These are phyloP conservation scores for Oxycera nigricornis DNA, from an alignment of 2,888 invertebrate genomes.

Conservation along the genomic window DNA sequence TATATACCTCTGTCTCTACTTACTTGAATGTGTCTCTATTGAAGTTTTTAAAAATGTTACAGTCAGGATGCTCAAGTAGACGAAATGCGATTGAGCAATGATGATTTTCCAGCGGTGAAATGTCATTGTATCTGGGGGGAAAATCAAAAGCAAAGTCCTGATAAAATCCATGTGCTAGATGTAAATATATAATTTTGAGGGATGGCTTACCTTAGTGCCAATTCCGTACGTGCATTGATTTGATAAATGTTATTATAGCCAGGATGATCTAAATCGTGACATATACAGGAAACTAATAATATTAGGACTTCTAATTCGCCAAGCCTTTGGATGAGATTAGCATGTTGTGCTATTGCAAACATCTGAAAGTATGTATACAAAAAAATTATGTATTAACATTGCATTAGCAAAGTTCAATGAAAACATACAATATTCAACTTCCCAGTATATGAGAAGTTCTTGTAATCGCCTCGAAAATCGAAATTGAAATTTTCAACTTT, in stretches of 20 bases:
- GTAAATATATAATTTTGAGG: neutral
- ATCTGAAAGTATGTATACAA: slow-evolving; percentile 65
- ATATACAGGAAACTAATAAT: slow-evolving; percentile 78
- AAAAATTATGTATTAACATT: neutral
- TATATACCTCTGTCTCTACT: slow-evolving; percentile 53
- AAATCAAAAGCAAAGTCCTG: slow-evolving; percentile 11
- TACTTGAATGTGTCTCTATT: slow-evolving; percentile 68
- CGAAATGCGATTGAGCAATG: slow-evolving; percentile 86
- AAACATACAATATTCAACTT: no score
- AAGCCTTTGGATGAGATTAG: slow-evolving; percentile 72
- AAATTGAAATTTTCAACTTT: no score
- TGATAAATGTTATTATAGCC: slow-evolving; percentile 82
- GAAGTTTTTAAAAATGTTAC: slow-evolving; percentile 79
- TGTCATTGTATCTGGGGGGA: slow-evolving; percentile 78
- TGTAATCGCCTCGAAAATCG: no score
- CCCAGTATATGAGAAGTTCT: no score
- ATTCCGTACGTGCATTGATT: slow-evolving; percentile 83
- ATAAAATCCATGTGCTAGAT: neutral
- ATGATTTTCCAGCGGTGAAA: slow-evolving; percentile 85
- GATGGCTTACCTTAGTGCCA: slow-evolving; percentile 70
- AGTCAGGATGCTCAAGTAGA: slow-evolving; percentile 78
- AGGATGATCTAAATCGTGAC: slow-evolving; percentile 81
- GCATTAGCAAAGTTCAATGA: no score
- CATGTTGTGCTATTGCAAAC: slow-evolving; percentile 80
- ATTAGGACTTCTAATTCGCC: slow-evolving; percentile 79